A percentile compares a stretch with the other conserved stretches of the same genome.
phyloP scores from a whole-genome alignment of 2,797 vertebrate genomes.

The Danio tinwini region DNA sequence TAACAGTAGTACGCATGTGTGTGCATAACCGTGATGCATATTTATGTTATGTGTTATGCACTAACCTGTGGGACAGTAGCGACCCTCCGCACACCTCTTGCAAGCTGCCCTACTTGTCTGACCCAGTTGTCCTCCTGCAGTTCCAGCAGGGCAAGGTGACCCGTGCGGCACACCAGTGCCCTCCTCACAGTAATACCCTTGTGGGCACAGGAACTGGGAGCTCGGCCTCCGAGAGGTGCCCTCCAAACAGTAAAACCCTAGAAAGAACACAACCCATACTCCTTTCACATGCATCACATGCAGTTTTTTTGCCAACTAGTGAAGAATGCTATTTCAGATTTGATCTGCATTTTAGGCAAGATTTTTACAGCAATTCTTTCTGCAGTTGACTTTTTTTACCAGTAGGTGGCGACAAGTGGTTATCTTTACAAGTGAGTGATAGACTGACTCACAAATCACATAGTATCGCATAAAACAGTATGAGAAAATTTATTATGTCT shows the following conservation, averaged over 20 bases:
- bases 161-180: slow-evolving; percentile 80
- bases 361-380: neutral
- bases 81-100: slow-evolving; percentile 83
- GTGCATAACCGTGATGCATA: slow-evolving; percentile 5
- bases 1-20: neutral
- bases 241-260: slow-evolving; percentile 87
- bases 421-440: neutral
- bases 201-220: slow-evolving; percentile 82
- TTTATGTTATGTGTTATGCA: slow-evolving; percentile 32
- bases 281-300: too few species aligned
- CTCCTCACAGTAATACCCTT: slow-evolving; percentile 85
- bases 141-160: slow-evolving; percentile 84
- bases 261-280: slow-evolving; percentile 33
- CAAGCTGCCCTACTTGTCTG: slow-evolving; percentile 86
- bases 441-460: neutral
- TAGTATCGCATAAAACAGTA: too few species aligned
- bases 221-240: slow-evolving; percentile 77
- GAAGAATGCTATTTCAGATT: too few species aligned
- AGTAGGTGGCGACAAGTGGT: slow-evolving; percentile 2
- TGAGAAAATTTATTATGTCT: too few species aligned
- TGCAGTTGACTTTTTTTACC: neutral
- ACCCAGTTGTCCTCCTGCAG: slow-evolving; percentile 82
- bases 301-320: too few species aligned
- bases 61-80: slow-evolving; percentile 84
- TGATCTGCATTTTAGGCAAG: neutral